Evolutionary conservation across 2,113 vertebrate species (phyloP).

Genomic region (Elachura formosa): DNA sequence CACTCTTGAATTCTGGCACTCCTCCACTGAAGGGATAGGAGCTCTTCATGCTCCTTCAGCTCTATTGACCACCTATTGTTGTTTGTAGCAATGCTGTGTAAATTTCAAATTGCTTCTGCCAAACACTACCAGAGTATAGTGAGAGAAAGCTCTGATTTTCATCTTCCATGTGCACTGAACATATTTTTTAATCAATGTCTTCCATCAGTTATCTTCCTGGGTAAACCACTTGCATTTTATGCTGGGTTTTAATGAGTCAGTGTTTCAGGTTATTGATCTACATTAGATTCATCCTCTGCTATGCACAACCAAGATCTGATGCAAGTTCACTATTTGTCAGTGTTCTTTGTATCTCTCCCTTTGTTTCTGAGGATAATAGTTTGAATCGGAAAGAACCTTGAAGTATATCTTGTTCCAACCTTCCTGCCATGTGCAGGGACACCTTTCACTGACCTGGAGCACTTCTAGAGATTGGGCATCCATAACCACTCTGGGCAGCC

Average conservation of each 20-base stretch:
- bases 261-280: neutral
- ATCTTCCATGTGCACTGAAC: neutral
- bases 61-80: neutral
- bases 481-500: neutral
- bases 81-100: neutral
- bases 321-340: neutral
- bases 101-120: neutral
- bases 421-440: neutral
- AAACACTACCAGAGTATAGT: neutral
- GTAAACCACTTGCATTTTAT: neutral
- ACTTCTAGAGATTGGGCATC: neutral
- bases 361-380: neutral
- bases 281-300: neutral
- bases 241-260: neutral
- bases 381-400: neutral
- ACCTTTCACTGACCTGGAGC: neutral
- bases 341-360: neutral
- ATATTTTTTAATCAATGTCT: neutral
- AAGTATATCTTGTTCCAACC: neutral
- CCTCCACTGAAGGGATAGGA: neutral
- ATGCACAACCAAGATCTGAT: neutral
- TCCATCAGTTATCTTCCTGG: neutral
- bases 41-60: neutral
- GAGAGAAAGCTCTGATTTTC: neutral
- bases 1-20: neutral